Conservation (phyloP, 2,888 invertebrate species). For the Acronicta leporina region DNA sequence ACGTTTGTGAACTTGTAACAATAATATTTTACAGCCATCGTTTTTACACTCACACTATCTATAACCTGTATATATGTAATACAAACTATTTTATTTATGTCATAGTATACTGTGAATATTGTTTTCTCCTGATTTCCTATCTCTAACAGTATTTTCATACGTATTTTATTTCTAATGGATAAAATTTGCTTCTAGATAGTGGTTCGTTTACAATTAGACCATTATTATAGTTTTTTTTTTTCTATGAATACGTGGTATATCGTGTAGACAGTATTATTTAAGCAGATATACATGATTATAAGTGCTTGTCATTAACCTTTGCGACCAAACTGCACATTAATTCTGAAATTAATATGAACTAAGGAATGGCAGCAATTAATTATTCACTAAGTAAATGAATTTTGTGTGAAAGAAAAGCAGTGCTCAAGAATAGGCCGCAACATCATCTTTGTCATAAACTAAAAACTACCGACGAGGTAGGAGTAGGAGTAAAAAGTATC, state of each 20-base stretch:
- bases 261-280: no score
- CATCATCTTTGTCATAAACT: no score
- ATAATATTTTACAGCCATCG: slow-evolving; percentile 16
- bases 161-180: slow-evolving; percentile 6
- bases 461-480: no score
- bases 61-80: slow-evolving; percentile 46
- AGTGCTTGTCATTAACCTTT: no score
- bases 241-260: neutral
- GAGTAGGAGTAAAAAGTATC: no score
- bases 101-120: slow-evolving; percentile 41
- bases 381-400: no score
- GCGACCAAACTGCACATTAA: no score
- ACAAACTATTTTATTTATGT: slow-evolving; percentile 16
- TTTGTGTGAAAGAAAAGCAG: no score
- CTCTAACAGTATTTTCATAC: slow-evolving; percentile 1
- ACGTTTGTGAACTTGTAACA: slow-evolving; percentile 28
- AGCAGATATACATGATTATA: no score
- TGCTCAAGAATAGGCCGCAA: no score
- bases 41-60: slow-evolving; percentile 22
- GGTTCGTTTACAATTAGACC: neutral
- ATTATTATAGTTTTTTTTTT: neutral
- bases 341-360: no score
- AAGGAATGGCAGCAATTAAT: no score
- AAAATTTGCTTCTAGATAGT: slow-evolving; percentile 30
- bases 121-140: slow-evolving; percentile 8